A percentile compares a stretch with the other conserved stretches of the same genome.
Evolutionary conservation across 2,888 invertebrate species (phyloP).

Genomic region (Bimastos eiseni): DNA sequence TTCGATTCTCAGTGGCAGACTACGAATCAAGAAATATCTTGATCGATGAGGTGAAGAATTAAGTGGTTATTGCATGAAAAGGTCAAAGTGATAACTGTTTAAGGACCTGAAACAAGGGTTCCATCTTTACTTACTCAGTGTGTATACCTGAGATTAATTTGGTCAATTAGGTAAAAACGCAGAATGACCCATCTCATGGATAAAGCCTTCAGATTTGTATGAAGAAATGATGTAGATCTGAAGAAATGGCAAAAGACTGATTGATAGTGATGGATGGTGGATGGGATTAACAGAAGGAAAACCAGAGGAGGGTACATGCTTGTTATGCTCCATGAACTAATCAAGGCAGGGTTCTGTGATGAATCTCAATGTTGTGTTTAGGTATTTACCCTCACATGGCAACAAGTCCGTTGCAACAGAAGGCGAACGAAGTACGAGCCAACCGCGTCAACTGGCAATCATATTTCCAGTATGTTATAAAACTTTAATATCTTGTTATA

Average conservation of each 20-base stretch:
- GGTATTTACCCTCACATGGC: slow-evolving; percentile 55
- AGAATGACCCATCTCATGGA: background rate
- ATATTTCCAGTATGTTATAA: slow-evolving; percentile 82
- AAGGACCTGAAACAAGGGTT: background rate
- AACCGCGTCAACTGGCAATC: slow-evolving; percentile 95
- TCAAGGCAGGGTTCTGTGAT: background rate
- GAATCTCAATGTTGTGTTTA: slow-evolving; percentile 42
- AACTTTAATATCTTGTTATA: background rate
- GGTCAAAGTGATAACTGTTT: background rate
- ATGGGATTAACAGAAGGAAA: background rate
- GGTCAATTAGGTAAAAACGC: background rate
- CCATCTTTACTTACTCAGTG: background rate
- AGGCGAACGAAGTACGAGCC: slow-evolving; percentile 88
- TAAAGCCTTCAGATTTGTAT: background rate
- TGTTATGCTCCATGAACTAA: background rate
- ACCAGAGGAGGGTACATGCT: background rate
- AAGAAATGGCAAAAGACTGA: background rate
- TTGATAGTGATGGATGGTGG: background rate
- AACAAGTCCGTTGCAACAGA: slow-evolving; percentile 92
- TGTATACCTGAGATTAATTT: background rate
- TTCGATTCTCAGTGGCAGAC: background rate
- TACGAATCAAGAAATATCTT: background rate
- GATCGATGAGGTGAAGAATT: background rate
- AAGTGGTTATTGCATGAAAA: no score
- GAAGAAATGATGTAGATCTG: background rate